Percentiles rank a stretch among this genome's conserved stretches.
Conservation (phyloP, 2,888 invertebrate species). For the Antheraea assamensis region DNA sequence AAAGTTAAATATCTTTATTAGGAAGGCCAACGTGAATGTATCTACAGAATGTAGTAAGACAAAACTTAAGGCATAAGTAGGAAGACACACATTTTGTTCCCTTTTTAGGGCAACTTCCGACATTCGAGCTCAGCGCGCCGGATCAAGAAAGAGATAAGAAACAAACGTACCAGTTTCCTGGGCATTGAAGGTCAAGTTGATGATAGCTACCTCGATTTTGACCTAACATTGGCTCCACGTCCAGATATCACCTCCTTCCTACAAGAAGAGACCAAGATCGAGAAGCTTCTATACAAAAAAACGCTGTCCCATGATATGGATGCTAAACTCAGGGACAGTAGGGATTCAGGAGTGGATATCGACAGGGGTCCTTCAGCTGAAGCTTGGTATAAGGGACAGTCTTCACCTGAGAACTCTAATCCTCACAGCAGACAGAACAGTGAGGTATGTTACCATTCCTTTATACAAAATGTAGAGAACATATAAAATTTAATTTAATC, state of each 20-base stretch:
- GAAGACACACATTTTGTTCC: not conserved
- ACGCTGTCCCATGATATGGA: slow-evolving; percentile 87
- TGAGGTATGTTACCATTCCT: slow-evolving; percentile 75
- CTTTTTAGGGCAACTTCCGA: slow-evolving; percentile 82
- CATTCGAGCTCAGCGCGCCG: slow-evolving; percentile 91
- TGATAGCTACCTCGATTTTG: slow-evolving; percentile 86
- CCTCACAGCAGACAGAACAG: slow-evolving; percentile 92
- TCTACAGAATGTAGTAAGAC: not conserved
- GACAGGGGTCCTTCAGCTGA: slow-evolving; percentile 83
- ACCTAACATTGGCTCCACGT: slow-evolving; percentile 86
- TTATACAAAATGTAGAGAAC: not conserved
- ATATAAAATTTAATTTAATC: not conserved
- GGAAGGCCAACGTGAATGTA: too few species aligned
- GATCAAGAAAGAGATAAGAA: slow-evolving; percentile 92
- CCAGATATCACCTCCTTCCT: slow-evolving; percentile 91
- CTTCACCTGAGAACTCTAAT: slow-evolving; percentile 79
- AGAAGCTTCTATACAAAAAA: slow-evolving; percentile 89
- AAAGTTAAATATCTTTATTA: too few species aligned
- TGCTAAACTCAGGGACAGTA: slow-evolving; percentile 84
- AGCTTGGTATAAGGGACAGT: slow-evolving; percentile 81
- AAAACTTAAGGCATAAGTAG: not conserved
- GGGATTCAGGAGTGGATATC: slow-evolving; percentile 90
- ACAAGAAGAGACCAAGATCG: slow-evolving; percentile 89
- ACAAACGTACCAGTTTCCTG: slow-evolving; percentile 92
- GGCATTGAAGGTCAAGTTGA: slow-evolving; percentile 89